Evolutionary conservation across 2,797 vertebrate species (phyloP).

Genomic region (Mastacembelus armatus): DNA sequence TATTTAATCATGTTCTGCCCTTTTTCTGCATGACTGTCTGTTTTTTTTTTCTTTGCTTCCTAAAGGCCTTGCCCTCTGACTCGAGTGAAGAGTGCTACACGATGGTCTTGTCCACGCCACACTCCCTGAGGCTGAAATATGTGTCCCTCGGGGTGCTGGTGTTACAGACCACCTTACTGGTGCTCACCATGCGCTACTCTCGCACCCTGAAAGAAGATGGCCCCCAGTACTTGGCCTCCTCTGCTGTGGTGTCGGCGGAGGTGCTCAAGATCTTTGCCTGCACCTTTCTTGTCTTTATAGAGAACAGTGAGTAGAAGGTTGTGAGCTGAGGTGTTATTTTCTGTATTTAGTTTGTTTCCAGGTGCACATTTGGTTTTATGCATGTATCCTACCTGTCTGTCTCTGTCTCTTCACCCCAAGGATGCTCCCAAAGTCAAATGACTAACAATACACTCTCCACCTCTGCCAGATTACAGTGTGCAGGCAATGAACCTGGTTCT

Average conservation of each 20-base stretch:
- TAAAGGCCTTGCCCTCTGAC: constrained; percentile 6
- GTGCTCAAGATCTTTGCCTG: constrained; percentile 93
- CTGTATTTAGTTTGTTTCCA: neutral
- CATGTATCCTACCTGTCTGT: neutral
- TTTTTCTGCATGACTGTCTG: neutral
- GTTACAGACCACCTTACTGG: constrained; percentile 96
- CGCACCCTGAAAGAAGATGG: constrained; percentile 93
- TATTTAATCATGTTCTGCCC: no score
- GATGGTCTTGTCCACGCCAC: constrained; percentile 13
- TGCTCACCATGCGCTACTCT: constrained; percentile 97
- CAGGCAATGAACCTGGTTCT: constrained; percentile 86
- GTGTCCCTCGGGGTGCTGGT: constrained; percentile 94
- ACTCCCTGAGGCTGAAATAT: constrained; percentile 88
- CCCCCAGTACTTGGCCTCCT: constrained; percentile 96
- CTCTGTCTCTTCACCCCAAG: neutral
- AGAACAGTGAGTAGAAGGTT: constrained; percentile 80
- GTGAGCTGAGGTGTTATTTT: neutral
- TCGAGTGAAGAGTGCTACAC: neutral
- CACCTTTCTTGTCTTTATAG: constrained; percentile 89
- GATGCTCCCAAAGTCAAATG: constrained; percentile 1
- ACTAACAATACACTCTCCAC: constrained; percentile 32
- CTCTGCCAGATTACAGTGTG: constrained; percentile 86
- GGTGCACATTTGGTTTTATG: neutral
- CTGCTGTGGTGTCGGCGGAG: constrained; percentile 94
- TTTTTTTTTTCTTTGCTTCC: neutral